Conservation (phyloP, 2,888 invertebrate genomes). For the Athalia rosae region DNA sequence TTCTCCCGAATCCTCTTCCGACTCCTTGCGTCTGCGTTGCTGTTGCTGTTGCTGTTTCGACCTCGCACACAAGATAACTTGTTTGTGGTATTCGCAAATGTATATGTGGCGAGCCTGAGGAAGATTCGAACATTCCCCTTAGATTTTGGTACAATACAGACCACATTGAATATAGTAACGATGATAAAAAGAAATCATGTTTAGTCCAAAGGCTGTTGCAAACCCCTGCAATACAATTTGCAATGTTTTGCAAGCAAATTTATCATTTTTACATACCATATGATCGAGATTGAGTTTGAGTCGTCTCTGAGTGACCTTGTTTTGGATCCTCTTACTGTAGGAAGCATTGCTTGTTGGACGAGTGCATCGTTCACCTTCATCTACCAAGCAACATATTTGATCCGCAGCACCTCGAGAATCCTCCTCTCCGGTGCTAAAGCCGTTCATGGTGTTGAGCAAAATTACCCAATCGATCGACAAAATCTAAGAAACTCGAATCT, state of each 20-base stretch:
- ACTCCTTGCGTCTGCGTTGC: slow-evolving; percentile 86
- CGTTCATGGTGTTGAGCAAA: slow-evolving; percentile 84
- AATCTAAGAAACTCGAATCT: not conserved
- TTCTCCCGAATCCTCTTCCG: slow-evolving; percentile 95
- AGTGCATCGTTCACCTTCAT: slow-evolving; percentile 90
- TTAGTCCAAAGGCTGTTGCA: not conserved
- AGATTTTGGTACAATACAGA: not conserved
- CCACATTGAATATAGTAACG: not conserved
- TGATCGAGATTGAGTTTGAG: slow-evolving; percentile 92
- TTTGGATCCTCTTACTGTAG: slow-evolving; percentile 97
- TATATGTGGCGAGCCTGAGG: slow-evolving; percentile 93
- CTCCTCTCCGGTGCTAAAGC: slow-evolving; percentile 93
- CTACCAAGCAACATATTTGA: slow-evolving; percentile 94
- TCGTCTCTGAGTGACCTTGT: slow-evolving; percentile 93
- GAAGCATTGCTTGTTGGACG: slow-evolving; percentile 95
- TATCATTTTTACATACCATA: slow-evolving; percentile 75
- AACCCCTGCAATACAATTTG: not conserved
- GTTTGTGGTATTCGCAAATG: slow-evolving; percentile 97
- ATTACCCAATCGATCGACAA: slow-evolving; percentile 61
- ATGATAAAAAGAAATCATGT: slow-evolving; percentile 7
- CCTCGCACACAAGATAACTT: slow-evolving; percentile 95
- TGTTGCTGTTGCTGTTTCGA: slow-evolving; percentile 81
- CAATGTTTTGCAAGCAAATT: slow-evolving; percentile 3
- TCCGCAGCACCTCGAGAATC: slow-evolving; percentile 92
- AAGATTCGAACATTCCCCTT: slow-evolving; percentile 64